Percentiles rank a stretch among this genome's conserved stretches.
Conservation (phyloP, 2,113 vertebrate species). For the Halcyon malimbica region DNA sequence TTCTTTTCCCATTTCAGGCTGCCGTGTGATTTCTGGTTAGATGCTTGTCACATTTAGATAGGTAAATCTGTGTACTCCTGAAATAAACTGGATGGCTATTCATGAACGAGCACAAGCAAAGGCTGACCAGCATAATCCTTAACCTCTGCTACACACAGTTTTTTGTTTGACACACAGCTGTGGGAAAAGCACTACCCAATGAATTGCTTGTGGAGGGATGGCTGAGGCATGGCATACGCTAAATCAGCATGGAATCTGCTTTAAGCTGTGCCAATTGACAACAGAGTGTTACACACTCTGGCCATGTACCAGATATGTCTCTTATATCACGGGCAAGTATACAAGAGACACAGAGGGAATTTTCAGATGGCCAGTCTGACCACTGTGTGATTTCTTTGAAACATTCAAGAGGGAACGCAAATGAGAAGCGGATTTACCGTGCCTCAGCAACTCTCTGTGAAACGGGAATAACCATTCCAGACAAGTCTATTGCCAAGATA, state of each 20-base stretch:
- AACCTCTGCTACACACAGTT: not conserved
- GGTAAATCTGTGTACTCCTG: not conserved
- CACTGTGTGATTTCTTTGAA: not conserved
- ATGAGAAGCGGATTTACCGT: not conserved
- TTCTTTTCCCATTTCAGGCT: not conserved
- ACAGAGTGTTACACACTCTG: not conserved
- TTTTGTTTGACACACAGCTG: not conserved
- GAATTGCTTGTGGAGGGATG: not conserved
- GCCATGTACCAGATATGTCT: not conserved
- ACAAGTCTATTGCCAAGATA: not conserved
- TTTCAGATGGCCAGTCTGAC: not conserved
- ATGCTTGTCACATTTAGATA: not conserved
- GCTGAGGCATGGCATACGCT: not conserved
- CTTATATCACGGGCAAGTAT: not conserved
- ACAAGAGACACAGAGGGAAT: not conserved
- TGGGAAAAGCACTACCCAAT: not conserved
- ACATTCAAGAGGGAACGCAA: not conserved
- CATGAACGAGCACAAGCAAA: not conserved
- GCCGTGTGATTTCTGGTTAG: not conserved
- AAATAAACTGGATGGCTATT: not conserved
- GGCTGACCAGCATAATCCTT: not conserved
- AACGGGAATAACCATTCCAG: not conserved
- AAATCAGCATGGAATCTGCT: slow-evolving; percentile 22
- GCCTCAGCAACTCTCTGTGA: not conserved
- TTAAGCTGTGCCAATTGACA: not conserved